These are phyloP conservation scores for Xestia rhomboidea DNA, from an alignment of 2,888 invertebrate genomes.

Conservation along the genomic window DNA sequence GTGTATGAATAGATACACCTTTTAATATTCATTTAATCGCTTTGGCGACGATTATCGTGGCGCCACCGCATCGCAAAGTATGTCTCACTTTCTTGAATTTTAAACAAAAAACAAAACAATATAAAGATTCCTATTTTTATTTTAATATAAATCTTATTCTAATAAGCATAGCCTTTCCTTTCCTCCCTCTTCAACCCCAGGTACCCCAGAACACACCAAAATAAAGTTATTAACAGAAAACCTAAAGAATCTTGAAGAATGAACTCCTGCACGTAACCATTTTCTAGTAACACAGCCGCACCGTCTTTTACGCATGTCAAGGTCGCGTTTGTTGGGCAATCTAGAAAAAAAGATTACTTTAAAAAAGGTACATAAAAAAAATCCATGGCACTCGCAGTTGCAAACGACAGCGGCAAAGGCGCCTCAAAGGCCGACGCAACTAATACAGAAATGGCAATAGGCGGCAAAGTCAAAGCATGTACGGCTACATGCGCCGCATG, in stretches of 20 bases:
- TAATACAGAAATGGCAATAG: too few species aligned
- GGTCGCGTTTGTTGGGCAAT: constrained; percentile 81
- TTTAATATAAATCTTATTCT: constrained; percentile 34
- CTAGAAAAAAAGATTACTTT: constrained; percentile 69
- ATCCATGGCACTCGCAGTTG: background rate
- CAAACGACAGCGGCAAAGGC: background rate
- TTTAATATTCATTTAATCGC: constrained; percentile 18
- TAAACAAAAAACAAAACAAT: constrained; percentile 23
- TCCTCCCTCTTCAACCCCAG: constrained; percentile 83
- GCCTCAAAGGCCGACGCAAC: background rate
- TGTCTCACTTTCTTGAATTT: background rate
- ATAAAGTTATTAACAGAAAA: constrained; percentile 72
- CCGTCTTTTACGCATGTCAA: constrained; percentile 80
- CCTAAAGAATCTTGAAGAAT: constrained; percentile 80
- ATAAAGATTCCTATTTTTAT: background rate
- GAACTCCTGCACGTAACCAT: constrained; percentile 81
- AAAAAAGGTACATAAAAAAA: background rate
- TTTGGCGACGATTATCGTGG: background rate
- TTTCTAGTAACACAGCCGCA: constrained; percentile 78
- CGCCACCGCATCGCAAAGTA: background rate
- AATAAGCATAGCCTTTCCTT: constrained; percentile 86
- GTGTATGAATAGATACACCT: too few species aligned
- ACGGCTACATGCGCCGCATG: too few species aligned
- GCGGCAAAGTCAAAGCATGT: too few species aligned
- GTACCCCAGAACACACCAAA: constrained; percentile 83